Base-by-base conservation (phyloP, 2,888 invertebrate genomes). In the Entomobrya proxima region DNA sequence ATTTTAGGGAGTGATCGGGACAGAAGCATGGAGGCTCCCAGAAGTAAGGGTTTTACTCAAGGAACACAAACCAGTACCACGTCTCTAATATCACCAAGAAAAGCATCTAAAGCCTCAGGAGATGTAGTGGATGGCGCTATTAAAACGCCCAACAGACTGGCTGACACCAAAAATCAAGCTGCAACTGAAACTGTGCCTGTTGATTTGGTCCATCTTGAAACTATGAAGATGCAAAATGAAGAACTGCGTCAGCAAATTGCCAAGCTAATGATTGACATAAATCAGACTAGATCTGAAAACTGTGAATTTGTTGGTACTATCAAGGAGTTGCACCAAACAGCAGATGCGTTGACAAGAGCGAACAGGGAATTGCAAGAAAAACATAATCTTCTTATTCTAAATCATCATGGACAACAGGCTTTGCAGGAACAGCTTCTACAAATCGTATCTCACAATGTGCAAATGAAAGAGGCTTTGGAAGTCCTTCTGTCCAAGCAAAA, bases 311-410 rank as follows among this genome's bases (percentile, higher is more conserved):
- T 83, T 35, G 79, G 30, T 9, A 89, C 88, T 0, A 89, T 89
- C 30, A 86, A 81, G 24, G 89, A 89, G 61, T 64, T 89, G 11
- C 82, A 87, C 50, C 78, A 89, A 37, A 47, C 86, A 44, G 89
- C 89, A 13, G 89, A 88, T 37, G 50, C 74, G 9, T 55, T 88
- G 7, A 80, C 85, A 18, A 80, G 55, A 61, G 87, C 85, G 18
- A 88, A 88, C 72, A 77, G 40, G 0, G 64, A 80, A 67, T 64
- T 86, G n/a, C 79, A 69, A 24, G 69, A 80, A 32, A 80, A 80
- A 18, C 69, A 80, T 11, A 61, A 85, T 11, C 7, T 83, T 21
- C n/a, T 86, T 13, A 55, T 85, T 35, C 75, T 76, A 15, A 86
- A 72, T 58, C 86, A 86, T 72, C 82, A 87, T 15, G 83, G 86